Conservation (phyloP, 2,888 invertebrate genomes). For the Crepidodera aurea region DNA sequence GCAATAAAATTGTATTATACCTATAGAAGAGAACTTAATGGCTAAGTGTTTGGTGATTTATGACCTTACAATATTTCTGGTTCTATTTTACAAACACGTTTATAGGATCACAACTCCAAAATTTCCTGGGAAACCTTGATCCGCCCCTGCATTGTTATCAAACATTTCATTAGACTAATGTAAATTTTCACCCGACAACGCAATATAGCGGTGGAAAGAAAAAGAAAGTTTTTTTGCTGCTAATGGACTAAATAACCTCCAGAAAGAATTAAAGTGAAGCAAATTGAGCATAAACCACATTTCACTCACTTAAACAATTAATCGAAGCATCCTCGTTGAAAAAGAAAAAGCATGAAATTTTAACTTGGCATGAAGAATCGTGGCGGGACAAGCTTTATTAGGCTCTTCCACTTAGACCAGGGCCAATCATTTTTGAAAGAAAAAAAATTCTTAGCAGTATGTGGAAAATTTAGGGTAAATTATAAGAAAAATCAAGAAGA, state of each 20-base stretch:
- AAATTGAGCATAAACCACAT: conserved; percentile 22
- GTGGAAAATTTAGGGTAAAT: too few relatives aligned
- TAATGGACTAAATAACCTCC: conserved; percentile 20
- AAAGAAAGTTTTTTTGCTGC: conserved; percentile 15
- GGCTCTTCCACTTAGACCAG: too few relatives aligned
- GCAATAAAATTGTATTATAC: too few relatives aligned
- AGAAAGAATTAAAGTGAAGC: conserved; percentile 18
- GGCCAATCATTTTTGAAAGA: too few relatives aligned
- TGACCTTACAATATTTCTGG: too few relatives aligned
- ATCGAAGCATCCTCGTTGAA: conserved; percentile 19
- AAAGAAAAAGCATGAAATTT: conserved; percentile 23
- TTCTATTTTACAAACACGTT: too few relatives aligned
- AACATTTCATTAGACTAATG: neutral
- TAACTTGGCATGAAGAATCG: neutral
- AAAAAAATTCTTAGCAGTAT: too few relatives aligned
- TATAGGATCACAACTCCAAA: too few relatives aligned
- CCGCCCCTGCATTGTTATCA: neutral
- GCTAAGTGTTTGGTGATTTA: too few relatives aligned
- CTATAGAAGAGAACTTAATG: too few relatives aligned
- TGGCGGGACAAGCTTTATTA: neutral
- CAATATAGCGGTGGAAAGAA: neutral
- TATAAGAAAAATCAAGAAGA: too few relatives aligned
- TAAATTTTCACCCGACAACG: conserved; percentile 3
- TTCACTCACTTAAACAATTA: conserved; percentile 19
- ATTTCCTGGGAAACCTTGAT: neutral